phyloP scores from a whole-genome alignment of 2,113 vertebrate genomes.

The Serinus canaria region DNA sequence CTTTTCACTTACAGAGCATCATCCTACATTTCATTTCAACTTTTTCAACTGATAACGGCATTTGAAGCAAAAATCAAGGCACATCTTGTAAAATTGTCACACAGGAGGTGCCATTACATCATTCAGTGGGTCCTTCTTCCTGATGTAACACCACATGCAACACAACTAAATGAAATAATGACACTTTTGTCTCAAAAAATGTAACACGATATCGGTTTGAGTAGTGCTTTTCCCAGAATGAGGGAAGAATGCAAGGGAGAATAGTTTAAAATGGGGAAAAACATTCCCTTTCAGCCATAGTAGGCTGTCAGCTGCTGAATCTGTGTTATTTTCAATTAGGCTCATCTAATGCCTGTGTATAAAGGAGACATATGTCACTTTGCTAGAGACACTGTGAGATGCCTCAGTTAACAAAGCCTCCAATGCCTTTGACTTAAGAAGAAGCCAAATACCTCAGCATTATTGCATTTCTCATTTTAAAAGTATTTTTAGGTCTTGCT shows the following conservation, averaged over 20 bases:
- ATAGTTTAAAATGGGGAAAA: background rate
- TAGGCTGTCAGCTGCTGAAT: constrained; percentile 38
- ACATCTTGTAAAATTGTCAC: background rate
- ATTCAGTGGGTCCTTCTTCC: background rate
- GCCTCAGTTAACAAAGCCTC: constrained; percentile 15
- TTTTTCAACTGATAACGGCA: background rate
- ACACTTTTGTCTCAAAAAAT: background rate
- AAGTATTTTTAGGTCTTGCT: background rate
- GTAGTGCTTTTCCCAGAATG: background rate
- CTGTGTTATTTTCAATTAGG: constrained; percentile 53
- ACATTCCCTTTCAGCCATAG: background rate
- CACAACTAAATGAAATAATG: background rate
- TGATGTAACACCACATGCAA: background rate
- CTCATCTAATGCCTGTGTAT: background rate
- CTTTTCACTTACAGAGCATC: background rate
- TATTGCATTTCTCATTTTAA: background rate
- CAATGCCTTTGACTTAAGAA: background rate
- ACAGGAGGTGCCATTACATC: background rate
- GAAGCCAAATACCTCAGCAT: background rate
- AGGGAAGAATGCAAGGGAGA: background rate
- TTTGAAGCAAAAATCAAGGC: background rate
- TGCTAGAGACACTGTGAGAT: background rate
- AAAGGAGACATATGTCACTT: constrained; percentile 35
- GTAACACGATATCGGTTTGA: background rate
- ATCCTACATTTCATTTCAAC: background rate